Conservation (phyloP, 64 coral and sea anemone species). For the Actinia equina region DNA sequence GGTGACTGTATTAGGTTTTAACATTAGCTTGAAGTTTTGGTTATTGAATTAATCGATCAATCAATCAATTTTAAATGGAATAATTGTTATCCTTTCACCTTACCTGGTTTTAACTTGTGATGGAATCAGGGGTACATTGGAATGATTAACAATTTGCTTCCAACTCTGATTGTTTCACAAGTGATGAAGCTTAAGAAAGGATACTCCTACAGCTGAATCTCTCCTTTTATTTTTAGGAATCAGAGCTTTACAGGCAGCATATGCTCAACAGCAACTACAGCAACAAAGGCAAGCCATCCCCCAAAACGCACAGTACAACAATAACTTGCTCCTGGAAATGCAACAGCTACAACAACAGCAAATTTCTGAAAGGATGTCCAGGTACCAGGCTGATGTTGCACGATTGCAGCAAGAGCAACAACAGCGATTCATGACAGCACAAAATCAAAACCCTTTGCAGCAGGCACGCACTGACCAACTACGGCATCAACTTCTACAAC, state of each 20-base stretch:
- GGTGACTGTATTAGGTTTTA: too few relatives aligned
- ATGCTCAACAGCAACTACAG: conserved; percentile 25
- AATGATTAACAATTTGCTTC: too few relatives aligned
- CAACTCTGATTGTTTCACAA: too few relatives aligned
- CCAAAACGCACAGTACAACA: conserved; percentile 9
- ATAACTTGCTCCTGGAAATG: background rate
- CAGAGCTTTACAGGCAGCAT: background rate
- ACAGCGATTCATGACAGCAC: background rate
- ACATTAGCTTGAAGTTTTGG: too few relatives aligned
- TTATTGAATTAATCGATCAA: too few relatives aligned
- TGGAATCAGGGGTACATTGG: too few relatives aligned
- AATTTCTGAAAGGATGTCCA: background rate
- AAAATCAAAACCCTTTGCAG: background rate
- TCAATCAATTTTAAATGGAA: too few relatives aligned
- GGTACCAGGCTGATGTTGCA: background rate
- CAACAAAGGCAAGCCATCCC: conserved; percentile 7
- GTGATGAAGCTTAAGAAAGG: too few relatives aligned
- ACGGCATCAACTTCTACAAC: conserved; percentile 30
- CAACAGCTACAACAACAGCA: conserved; percentile 15
- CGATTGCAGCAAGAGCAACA: background rate
- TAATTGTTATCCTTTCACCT: too few relatives aligned
- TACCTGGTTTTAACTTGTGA: too few relatives aligned
- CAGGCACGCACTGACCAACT: conserved; percentile 4
- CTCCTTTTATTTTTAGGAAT: background rate
- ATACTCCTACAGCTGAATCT: background rate